Conservation (phyloP, 2,113 vertebrate species). For the Pitta sordida region DNA sequence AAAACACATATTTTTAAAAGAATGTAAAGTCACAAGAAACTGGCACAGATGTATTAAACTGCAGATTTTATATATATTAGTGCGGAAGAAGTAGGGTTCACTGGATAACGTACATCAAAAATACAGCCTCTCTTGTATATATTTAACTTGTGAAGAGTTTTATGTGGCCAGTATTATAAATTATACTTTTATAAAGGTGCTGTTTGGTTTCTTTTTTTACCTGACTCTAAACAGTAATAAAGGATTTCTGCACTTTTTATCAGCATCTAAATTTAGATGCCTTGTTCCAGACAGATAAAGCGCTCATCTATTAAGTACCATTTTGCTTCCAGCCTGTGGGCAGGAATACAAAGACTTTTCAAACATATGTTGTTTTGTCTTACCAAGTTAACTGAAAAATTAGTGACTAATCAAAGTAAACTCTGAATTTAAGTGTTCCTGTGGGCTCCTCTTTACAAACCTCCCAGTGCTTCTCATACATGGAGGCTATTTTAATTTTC, state of each 20-base stretch:
- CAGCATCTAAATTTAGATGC: neutral
- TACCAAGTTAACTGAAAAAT: conserved; percentile 22
- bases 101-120: neutral
- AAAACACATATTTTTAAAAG: neutral
- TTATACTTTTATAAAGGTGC: neutral
- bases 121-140: neutral
- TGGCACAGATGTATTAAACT: neutral
- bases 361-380: neutral
- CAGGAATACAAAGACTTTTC: neutral
- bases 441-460: conserved; percentile 1
- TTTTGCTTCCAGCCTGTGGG: neutral
- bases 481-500: conserved; percentile 9
- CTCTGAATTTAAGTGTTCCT: conserved; percentile 20
- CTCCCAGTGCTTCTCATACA: neutral
- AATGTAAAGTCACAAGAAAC: neutral
- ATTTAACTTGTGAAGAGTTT: neutral
- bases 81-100: neutral
- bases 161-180: neutral
- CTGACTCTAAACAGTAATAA: neutral
- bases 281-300: neutral
- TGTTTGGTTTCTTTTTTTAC: neutral
- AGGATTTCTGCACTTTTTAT: neutral
- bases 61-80: neutral
- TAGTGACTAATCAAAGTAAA: conserved; percentile 13
- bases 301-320: neutral